Evolutionary conservation across 2,797 vertebrate genomes (phyloP).

Genomic region (Pelochelys cantorii): DNA sequence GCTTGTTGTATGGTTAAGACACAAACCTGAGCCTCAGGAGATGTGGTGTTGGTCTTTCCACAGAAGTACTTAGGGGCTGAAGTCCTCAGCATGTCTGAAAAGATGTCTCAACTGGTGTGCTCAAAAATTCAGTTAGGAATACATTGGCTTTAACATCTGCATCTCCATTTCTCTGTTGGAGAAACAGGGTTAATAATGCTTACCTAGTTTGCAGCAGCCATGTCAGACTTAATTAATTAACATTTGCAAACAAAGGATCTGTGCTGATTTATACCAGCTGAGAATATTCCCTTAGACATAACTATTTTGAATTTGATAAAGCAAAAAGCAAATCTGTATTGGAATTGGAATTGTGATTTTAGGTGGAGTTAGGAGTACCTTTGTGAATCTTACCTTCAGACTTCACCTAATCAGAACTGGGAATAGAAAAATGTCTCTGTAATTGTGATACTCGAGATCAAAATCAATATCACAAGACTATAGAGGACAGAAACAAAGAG

Average conservation of each 20-base stretch:
- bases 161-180: not conserved
- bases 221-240: not conserved
- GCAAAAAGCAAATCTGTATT: not conserved
- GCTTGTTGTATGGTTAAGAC: not conserved
- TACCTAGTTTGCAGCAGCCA: not conserved
- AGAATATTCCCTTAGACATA: not conserved
- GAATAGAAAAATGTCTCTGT: not conserved
- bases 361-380: not conserved
- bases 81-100: not conserved
- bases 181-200: not conserved
- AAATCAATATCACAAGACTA: not conserved
- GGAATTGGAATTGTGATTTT: not conserved
- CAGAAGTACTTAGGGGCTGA: not conserved
- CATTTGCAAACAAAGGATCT: accelerated
- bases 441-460: not conserved
- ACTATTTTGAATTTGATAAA: not conserved
- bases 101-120: accelerated
- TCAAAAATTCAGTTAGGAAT: not conserved
- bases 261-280: not conserved
- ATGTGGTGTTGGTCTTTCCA: not conserved
- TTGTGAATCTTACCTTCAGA: not conserved
- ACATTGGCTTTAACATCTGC: accelerated
- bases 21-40: not conserved
- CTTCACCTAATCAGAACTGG: not conserved
- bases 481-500: not conserved